Evolutionary conservation across 2,113 vertebrate genomes (phyloP).

Genomic region (Lophotis ruficrista): DNA sequence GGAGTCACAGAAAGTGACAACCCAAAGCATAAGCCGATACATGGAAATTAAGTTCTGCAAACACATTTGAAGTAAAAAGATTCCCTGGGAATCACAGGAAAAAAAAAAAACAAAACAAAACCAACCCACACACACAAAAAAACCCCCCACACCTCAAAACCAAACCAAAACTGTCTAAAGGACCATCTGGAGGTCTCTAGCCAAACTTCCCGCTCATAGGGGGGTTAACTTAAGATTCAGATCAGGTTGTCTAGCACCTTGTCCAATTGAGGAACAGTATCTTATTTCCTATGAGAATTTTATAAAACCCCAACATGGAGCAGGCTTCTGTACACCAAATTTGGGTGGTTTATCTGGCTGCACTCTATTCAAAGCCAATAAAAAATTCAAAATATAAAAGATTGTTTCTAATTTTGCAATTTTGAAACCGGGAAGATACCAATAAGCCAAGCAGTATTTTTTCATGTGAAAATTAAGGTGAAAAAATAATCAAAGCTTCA

Average conservation of each 20-base stretch:
- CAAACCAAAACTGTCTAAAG: not conserved
- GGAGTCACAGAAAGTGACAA: not conserved
- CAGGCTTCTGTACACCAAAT: not conserved
- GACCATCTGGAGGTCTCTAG: not conserved
- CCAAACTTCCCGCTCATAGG: not conserved
- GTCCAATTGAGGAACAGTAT: accelerated
- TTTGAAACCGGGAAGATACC: too few relatives aligned
- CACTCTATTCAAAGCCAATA: not conserved
- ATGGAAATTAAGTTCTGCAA: not conserved
- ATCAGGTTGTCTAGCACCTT: not conserved
- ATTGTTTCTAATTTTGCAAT: too few relatives aligned
- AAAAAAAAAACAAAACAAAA: not conserved
- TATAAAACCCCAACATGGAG: accelerated
- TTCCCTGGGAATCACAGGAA: not conserved
- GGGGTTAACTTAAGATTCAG: not conserved
- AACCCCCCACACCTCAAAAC: not conserved
- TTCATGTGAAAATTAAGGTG: not conserved
- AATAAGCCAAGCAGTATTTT: not conserved
- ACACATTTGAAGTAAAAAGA: not conserved
- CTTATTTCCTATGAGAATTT: not conserved
- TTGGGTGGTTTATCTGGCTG: not conserved
- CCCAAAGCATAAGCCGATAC: not conserved
- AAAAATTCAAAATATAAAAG: too few relatives aligned
- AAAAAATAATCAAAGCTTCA: not conserved
- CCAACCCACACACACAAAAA: too few relatives aligned